Conservation (phyloP, 23 tunicate species). For the Trididemnum clinides region DNA sequence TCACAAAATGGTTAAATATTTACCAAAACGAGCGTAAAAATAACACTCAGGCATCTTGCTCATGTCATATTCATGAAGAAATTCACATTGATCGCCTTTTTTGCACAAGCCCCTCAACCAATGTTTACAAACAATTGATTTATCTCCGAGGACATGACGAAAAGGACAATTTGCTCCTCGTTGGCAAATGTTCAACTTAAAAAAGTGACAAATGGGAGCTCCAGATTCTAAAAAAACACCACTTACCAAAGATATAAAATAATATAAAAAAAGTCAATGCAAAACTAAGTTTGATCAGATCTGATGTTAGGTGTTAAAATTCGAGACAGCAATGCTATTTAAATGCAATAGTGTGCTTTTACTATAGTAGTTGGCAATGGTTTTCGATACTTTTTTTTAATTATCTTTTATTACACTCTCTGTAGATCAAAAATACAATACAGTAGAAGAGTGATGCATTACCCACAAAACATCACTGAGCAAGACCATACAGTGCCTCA, state of each 20-base stretch:
- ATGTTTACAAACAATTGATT: constrained; percentile 96
- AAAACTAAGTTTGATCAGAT: too few relatives aligned
- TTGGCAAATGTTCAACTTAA: constrained; percentile 74
- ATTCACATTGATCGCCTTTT: constrained; percentile 99
- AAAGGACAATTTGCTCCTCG: constrained; percentile 97
- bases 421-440: too few relatives aligned
- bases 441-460: too few relatives aligned
- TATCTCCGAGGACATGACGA: constrained; percentile 93
- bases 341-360: too few relatives aligned
- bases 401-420: too few relatives aligned
- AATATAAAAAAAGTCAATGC: too few relatives aligned
- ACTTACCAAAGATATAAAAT: neutral
- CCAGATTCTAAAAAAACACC: constrained; percentile 84
- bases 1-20: neutral
- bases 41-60: constrained; percentile 99
- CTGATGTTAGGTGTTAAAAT: too few relatives aligned
- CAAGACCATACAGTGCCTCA: too few relatives aligned
- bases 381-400: too few relatives aligned
- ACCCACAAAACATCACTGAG: too few relatives aligned
- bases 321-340: too few relatives aligned
- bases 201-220: constrained; percentile 93
- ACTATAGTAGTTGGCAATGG: too few relatives aligned
- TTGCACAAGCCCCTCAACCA: constrained; percentile 99
- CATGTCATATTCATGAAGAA: constrained; percentile 99
- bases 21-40: constrained; percentile 97